phyloP scores from a whole-genome alignment of 2,888 invertebrate genomes.

The Sacculina carcini region DNA sequence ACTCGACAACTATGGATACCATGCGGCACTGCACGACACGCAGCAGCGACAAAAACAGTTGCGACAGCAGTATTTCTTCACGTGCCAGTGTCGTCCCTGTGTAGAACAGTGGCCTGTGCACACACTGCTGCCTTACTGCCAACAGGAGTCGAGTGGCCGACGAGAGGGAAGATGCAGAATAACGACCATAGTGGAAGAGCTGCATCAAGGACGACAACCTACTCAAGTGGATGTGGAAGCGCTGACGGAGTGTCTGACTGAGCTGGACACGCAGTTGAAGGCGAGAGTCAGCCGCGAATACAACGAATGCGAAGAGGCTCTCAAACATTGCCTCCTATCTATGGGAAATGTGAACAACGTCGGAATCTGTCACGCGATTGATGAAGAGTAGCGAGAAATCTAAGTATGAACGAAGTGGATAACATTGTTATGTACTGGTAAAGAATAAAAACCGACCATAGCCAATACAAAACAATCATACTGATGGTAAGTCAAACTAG shows the following conservation, averaged over 20 bases:
- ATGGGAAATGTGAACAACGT: neutral
- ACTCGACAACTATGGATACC: slow-evolving; percentile 24
- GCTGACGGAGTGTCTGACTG: neutral
- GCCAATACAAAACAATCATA: too few species aligned
- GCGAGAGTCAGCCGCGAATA: neutral
- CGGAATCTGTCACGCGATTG: too few species aligned
- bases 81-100: slow-evolving; percentile 23
- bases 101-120: slow-evolving; percentile 19
- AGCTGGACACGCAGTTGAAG: neutral
- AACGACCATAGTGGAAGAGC: too few species aligned
- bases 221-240: too few species aligned
- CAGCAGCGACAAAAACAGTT: slow-evolving; percentile 19
- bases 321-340: neutral
- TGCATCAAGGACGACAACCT: too few species aligned
- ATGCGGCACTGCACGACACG: slow-evolving; percentile 19
- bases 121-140: slow-evolving; percentile 3
- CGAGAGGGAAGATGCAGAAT: too few species aligned
- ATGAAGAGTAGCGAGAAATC: too few species aligned
- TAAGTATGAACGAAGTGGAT: too few species aligned
- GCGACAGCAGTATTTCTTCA: slow-evolving; percentile 22
- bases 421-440: too few species aligned
- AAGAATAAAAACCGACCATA: too few species aligned
- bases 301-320: neutral
- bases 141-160: neutral
- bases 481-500: too few species aligned